Evolutionary conservation across 1,140 invertebrate species (phyloP), one percentile per base, ranked within the genome.

Genomic region (Reticulitermes speratus): DNA sequence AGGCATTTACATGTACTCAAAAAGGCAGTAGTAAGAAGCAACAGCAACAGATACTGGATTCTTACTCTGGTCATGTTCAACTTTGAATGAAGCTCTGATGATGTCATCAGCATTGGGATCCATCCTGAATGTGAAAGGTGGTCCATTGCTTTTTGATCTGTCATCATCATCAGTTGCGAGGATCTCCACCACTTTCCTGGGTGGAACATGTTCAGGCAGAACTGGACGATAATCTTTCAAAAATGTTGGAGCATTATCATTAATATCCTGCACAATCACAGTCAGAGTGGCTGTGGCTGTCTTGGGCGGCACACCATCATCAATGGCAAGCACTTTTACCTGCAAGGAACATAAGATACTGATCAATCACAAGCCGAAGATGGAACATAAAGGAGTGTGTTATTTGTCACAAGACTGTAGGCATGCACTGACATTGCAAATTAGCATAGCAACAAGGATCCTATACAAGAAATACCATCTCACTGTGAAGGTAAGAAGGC

Each of bases 251-350:
- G 96, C 95, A 90, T 97, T 99, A 89, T 99, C 98, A 91, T 99
- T 99, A 86, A 99, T 98, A 89, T 99, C 98, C 90, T 97, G 96
- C 0, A 99, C 97, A 87, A 98, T 97, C 0, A 99, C 97, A 0
- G 97, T 98, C 30, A 99, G 92, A 3, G 97, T 99, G 0, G 98
- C 98, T 3, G 98, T 99, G 8, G 98, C 98, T 11, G 98, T 99
- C 91, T 97, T 97, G 0, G 97, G 95, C 16, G 98, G 98, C 30
- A 96, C 94, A 38, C 97, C 98, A 91, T 99, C 97, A 90, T 99
- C 98, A 89, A 98, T 98, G 1, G 97, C 98, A 88, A 98, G 92
- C 87, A 99, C 98, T 93, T 98, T 98, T 3, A 98, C 96, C 91
- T 93, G 87, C 44, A 88, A 90, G 85, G 48, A 52, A 30, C 83